A percentile compares a stretch with the other conserved stretches of the same genome.
Evolutionary conservation across 2,797 vertebrate species (phyloP).

Genomic region (Macrochelys suwanniensis): DNA sequence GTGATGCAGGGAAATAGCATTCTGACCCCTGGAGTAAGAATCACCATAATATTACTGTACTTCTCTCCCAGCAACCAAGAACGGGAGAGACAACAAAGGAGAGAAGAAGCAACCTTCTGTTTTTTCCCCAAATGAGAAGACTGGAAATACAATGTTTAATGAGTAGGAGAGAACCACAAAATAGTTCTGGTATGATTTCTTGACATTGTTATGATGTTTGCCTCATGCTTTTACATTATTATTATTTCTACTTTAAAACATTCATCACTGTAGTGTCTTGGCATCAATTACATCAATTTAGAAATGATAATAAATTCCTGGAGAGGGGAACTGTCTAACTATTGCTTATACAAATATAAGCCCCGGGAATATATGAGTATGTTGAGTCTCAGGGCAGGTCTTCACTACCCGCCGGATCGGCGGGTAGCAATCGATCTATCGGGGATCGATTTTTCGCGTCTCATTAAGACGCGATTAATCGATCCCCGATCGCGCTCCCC

Average conservation of each 20-base stretch:
- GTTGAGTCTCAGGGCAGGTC: too few relatives aligned
- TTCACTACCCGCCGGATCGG: too few relatives aligned
- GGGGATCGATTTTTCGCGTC: too few relatives aligned
- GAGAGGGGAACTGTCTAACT: background rate
- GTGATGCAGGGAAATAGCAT: background rate
- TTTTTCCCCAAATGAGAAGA: background rate
- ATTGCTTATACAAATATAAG: background rate
- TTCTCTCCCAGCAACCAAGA: background rate
- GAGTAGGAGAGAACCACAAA: background rate
- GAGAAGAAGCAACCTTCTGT: background rate
- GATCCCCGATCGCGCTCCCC: too few relatives aligned
- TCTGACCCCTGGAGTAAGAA: background rate
- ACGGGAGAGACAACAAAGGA: background rate
- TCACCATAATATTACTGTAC: background rate
- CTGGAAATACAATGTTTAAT: background rate
- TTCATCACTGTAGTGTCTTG: background rate
- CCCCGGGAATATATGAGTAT: too few relatives aligned
- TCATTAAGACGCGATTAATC: too few relatives aligned
- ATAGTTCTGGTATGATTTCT: background rate
- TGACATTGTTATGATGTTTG: background rate
- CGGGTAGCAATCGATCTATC: too few relatives aligned
- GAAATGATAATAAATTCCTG: background rate
- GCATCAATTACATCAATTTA: background rate
- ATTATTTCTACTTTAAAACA: background rate
- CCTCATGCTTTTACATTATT: too few relatives aligned